Percentiles rank a stretch among this genome's conserved stretches.
Conservation (phyloP, 1,140 invertebrate species). For the Papilio dardanus region DNA sequence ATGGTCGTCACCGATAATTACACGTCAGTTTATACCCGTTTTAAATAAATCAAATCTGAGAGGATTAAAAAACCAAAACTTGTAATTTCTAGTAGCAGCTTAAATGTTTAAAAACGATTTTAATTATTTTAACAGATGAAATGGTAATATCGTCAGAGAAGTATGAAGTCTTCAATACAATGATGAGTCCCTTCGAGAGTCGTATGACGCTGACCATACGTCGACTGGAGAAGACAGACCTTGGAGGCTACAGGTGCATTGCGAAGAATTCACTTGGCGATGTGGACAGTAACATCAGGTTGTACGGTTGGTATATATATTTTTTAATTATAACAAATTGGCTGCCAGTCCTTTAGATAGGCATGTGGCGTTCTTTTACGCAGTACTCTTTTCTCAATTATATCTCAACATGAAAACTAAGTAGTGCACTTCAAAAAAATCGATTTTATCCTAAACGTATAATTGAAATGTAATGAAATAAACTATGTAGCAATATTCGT, state of each 20-base stretch:
- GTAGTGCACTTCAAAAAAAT: too few species aligned
- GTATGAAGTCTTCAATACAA: constrained; percentile 89
- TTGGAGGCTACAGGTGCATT: constrained; percentile 93
- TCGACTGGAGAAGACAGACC: constrained; percentile 90
- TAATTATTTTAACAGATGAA: constrained; percentile 84
- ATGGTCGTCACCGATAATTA: too few species aligned
- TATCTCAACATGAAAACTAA: too few species aligned
- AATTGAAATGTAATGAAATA: too few species aligned
- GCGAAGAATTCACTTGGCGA: constrained; percentile 96
- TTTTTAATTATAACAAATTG: not conserved
- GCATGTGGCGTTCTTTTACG: too few species aligned
- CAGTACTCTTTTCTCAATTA: too few species aligned
- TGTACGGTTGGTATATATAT: constrained; percentile 88
- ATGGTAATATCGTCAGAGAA: constrained; percentile 92
- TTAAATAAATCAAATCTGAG: too few species aligned
- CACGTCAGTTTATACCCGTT: too few species aligned
- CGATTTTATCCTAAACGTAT: too few species aligned
- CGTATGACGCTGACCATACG: constrained; percentile 92
- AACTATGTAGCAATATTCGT: too few species aligned
- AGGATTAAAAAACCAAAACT: too few species aligned
- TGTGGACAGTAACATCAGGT: constrained; percentile 92
- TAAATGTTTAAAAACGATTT: constrained; percentile 26
- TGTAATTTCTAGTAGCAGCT: not conserved
- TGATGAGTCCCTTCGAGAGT: constrained; percentile 90
- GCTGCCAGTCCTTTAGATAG: not conserved